These are phyloP conservation scores for Rhamphomyia laevipes DNA, from an alignment of 2,888 invertebrate genomes.

Conservation along the genomic window DNA sequence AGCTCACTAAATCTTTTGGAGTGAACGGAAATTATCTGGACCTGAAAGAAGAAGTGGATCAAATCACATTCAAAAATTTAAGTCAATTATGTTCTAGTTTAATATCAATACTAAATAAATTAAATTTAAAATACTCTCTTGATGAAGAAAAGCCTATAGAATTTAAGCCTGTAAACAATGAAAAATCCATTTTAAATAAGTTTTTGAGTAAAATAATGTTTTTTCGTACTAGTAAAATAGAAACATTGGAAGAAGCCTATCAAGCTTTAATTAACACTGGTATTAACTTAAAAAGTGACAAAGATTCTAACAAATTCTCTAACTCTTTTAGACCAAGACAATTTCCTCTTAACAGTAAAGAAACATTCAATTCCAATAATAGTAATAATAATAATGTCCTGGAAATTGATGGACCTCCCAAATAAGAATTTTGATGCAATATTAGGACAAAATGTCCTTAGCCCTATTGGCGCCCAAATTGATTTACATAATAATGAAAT, in stretches of 20 bases:
- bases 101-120: neutral
- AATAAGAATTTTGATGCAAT: neutral
- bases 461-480: neutral
- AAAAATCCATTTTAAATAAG: constrained; percentile 1
- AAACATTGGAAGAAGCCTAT: neutral
- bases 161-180: constrained; percentile 1
- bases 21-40: neutral
- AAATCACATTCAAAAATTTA: neutral
- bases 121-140: constrained; percentile 2
- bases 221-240: neutral
- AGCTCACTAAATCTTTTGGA: constrained; percentile 4
- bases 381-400: neutral
- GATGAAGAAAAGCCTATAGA: neutral
- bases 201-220: neutral
- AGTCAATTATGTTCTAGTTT: neutral
- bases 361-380: neutral
- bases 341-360: neutral
- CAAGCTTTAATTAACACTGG: neutral
- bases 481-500: neutral
- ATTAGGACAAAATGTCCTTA: neutral
- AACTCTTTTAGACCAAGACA: neutral
- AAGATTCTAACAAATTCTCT: too few relatives aligned
- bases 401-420: neutral
- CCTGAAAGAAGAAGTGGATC: constrained; percentile 3
- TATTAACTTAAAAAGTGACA: too few relatives aligned